Evolutionary conservation across 92 coral and sea anemone species (phyloP).

Genomic region (Zoanthus solanderi): DNA sequence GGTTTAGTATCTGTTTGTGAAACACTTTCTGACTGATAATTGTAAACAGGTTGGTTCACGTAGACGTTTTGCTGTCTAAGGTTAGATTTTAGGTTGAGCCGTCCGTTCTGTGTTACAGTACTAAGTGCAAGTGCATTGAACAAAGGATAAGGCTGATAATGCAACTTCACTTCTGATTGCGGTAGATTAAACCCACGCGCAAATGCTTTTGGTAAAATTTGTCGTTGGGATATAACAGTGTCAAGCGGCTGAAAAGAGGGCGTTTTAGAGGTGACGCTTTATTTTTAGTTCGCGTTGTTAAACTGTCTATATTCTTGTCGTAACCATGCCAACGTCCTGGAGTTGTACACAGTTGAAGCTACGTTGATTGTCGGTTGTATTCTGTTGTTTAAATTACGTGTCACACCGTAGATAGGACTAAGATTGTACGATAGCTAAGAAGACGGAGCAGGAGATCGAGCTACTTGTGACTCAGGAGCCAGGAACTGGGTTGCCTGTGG

Average conservation of each 20-base stretch:
- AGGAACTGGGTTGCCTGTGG: conserved; percentile 8
- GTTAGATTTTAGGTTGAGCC: not conserved
- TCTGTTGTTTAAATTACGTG: not conserved
- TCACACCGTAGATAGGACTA: not conserved
- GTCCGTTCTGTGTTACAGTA: not conserved
- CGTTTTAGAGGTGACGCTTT: not conserved
- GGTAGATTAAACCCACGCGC: not conserved
- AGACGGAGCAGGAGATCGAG: not conserved
- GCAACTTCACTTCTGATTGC: not conserved
- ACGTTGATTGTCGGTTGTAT: not conserved
- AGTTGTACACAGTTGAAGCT: conserved; percentile 30
- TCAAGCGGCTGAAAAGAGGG: not conserved
- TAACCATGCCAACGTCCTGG: conserved; percentile 46
- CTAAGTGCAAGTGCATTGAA: not conserved
- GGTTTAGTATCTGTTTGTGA: conserved; percentile 2
- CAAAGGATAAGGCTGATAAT: not conserved
- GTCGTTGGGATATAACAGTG: conserved; percentile 16
- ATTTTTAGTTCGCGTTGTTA: not conserved
- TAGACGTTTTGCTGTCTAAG: conserved; percentile 11
- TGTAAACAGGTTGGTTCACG: not conserved
- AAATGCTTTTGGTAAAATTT: not conserved
- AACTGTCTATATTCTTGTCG: conserved; percentile 22
- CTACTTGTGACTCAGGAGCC: not conserved
- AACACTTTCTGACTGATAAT: not conserved
- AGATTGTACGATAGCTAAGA: conserved; percentile 35